Conservation (phyloP, 2,113 vertebrate genomes). For the Acanthochromis polyacanthus region DNA sequence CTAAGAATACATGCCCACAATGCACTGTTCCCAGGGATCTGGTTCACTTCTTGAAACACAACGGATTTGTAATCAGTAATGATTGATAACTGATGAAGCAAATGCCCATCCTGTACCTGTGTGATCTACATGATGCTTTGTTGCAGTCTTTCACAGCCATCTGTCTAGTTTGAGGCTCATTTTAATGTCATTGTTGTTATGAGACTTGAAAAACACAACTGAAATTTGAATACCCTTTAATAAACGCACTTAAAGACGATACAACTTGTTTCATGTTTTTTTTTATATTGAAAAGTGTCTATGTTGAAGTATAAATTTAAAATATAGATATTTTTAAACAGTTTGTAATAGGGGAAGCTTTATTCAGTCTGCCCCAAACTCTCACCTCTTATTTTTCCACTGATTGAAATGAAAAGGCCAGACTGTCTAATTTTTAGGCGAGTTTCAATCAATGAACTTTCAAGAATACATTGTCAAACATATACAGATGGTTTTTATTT, state of each 20-base stretch:
- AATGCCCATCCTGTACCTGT: constrained; percentile 10
- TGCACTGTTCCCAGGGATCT: constrained; percentile 5
- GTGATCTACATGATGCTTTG: constrained; percentile 39
- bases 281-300: neutral
- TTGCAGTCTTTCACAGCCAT: constrained; percentile 31
- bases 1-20: neutral
- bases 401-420: no score
- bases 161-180: constrained; percentile 41
- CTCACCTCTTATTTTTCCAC: no score
- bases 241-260: constrained; percentile 58
- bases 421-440: no score
- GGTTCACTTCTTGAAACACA: constrained; percentile 22
- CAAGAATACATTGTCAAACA: no score
- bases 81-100: constrained; percentile 5
- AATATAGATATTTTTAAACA: no score
- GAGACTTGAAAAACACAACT: constrained; percentile 51
- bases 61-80: constrained; percentile 16
- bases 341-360: no score
- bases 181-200: constrained; percentile 62
- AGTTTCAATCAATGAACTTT: no score
- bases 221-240: constrained; percentile 77
- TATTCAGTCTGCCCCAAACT: no score
- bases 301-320: no score
- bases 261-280: constrained; percentile 8
- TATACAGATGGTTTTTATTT: no score